A percentile compares a stretch with the other conserved stretches of the same genome.
phyloP scores from a whole-genome alignment of 2,797 vertebrate genomes.

The Vultur gryphus region DNA sequence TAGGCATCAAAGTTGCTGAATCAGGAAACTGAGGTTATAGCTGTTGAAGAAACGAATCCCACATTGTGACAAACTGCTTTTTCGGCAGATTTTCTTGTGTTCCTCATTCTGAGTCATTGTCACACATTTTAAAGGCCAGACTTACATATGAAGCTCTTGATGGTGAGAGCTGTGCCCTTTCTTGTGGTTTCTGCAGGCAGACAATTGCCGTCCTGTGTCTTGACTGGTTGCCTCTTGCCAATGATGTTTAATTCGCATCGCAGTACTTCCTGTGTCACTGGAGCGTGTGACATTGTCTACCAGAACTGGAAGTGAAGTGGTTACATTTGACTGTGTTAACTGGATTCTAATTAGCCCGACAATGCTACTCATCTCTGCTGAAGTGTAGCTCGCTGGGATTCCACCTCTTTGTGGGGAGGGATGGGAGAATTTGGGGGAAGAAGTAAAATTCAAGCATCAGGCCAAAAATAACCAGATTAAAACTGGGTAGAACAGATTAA shows the following conservation, averaged over 20 bases:
- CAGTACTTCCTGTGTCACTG: constrained; percentile 31
- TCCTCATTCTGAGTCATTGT: constrained; percentile 71
- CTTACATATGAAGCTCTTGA: constrained; percentile 43
- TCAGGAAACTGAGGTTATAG: constrained; percentile 76
- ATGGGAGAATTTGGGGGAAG: neutral
- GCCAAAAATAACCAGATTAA: neutral
- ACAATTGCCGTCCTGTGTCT: neutral
- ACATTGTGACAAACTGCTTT: constrained; percentile 63
- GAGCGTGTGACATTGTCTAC: constrained; percentile 13
- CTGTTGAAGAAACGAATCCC: constrained; percentile 69
- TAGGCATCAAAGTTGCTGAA: constrained; percentile 67
- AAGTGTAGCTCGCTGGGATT: neutral
- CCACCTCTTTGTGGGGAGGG: neutral
- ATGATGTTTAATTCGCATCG: neutral
- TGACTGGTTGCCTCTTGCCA: constrained; percentile 7
- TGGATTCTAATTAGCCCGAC: neutral
- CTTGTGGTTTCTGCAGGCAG: constrained; percentile 62
- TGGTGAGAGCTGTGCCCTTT: constrained; percentile 57
- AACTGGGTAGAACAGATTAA: neutral
- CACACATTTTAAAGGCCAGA: constrained; percentile 60
- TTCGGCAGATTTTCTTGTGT: constrained; percentile 60
- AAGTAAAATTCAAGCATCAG: neutral
- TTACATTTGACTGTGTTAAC: neutral
- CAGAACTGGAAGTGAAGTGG: constrained; percentile 29
- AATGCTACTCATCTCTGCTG: neutral